Evolutionary conservation across 1,140 invertebrate genomes (phyloP), one percentile per base, ranked within the genome.

Genomic region (Hydropsyche tenuis): DNA sequence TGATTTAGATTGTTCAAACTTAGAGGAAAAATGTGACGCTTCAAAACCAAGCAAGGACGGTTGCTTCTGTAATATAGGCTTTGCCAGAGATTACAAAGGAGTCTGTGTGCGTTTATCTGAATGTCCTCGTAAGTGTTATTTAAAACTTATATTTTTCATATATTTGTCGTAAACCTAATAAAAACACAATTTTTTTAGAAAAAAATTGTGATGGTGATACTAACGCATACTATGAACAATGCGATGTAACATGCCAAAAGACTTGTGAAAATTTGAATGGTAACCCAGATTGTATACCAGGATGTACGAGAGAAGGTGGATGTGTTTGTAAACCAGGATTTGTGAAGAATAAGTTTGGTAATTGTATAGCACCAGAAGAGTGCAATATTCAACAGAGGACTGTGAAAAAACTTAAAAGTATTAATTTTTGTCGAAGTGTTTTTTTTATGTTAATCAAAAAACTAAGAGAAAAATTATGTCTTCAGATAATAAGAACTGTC

Each of bases 241-340:
- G 46, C 14, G n/a, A 48, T 12, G 45, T n/a, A n/a, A 3, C 22
- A 12, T 68, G 42, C n/a, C 42, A 46, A 45, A 68, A 68, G 7
- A 48, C 42, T 23, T 68, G 65, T 22, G 23, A 22, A 1, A 14
- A 68, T 89, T 42, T 90, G 5, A 43, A 68, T 11, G 45, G 45
- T n/a, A 11, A 23, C 16, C 42, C 42, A 11, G n/a, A 68, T 48
- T 68, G 65, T 48, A 83, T 63, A 80, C 23, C n/a, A 5, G 16
- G 14, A 11, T 69, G 66, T 16, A 48, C 3, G 23, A 48, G 9
- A 45, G 18, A 9, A 9, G 66, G 66, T 30, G 66, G 43, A 1
- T 69, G 66, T 53, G 66, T 48, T n/a, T 69, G 66, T 23, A 46
- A 48, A 69, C 7, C n/a, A 30, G 66, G 45, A 1, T 69, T 25